Evolutionary conservation across 1,140 invertebrate species (phyloP).

Genomic region (Meloidogyne chitwoodi): DNA sequence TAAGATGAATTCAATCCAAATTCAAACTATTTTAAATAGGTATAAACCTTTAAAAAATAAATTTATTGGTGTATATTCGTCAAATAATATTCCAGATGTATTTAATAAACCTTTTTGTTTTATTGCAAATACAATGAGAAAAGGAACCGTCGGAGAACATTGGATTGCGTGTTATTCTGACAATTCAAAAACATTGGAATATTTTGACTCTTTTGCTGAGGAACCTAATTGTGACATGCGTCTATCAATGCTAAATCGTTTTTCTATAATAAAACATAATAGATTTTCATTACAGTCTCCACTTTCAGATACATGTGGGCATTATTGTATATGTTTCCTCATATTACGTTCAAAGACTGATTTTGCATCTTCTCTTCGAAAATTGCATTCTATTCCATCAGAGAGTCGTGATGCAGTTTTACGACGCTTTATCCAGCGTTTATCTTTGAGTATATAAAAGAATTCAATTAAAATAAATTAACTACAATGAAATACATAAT

Average conservation of each 20-base stretch:
- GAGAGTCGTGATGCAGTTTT: no score
- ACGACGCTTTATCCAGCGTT: no score
- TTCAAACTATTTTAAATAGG: not conserved
- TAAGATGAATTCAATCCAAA: slow-evolving; percentile 18
- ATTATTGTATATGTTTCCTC: slow-evolving; percentile 12
- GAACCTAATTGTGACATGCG: slow-evolving; percentile 6
- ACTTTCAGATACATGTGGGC: not conserved
- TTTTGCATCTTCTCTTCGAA: no score
- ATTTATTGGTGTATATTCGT: slow-evolving; percentile 17
- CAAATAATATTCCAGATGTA: slow-evolving; percentile 5
- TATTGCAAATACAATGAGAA: slow-evolving; percentile 1
- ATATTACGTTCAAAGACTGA: no score
- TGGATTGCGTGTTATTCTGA: slow-evolving; percentile 1
- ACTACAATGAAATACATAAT: no score
- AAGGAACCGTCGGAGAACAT: not conserved
- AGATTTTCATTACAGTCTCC: not conserved
- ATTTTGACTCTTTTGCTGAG: slow-evolving; percentile 13
- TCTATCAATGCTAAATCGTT: not conserved
- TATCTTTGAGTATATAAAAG: no score
- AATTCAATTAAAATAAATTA: no score
- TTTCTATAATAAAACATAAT: not conserved
- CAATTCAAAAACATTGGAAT: not conserved
- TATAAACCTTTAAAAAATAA: slow-evolving; percentile 7
- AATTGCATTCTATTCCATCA: no score
- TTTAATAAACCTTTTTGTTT: not conserved